Conservation (phyloP, 2,888 invertebrate genomes). For the Synanthedon tipuliformis region DNA sequence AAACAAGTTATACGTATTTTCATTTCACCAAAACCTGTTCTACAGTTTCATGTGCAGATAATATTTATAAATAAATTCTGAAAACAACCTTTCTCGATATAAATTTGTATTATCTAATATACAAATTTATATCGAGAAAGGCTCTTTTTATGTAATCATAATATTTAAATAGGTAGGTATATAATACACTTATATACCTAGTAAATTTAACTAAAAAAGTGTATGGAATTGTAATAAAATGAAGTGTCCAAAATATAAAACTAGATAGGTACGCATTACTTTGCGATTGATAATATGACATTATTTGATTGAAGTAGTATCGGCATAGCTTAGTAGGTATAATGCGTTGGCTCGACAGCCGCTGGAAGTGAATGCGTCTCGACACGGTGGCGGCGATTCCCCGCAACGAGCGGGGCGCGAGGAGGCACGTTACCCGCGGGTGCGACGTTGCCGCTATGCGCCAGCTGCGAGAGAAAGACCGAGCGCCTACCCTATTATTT, state of each 20-base stretch:
- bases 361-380: slow-evolving; percentile 41
- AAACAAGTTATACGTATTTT: slow-evolving; percentile 65
- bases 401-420: slow-evolving; percentile 25
- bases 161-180: too few relatives aligned
- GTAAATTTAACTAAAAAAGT: too few relatives aligned
- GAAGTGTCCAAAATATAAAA: background rate
- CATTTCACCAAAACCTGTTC: slow-evolving; percentile 18
- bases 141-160: too few relatives aligned
- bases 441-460: slow-evolving; percentile 63
- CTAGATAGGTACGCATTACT: slow-evolving; percentile 5
- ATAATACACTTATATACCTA: too few relatives aligned
- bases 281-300: background rate
- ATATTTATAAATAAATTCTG: too few relatives aligned
- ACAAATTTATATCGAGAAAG: too few relatives aligned
- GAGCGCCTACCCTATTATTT: slow-evolving; percentile 70
- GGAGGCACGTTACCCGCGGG: slow-evolving; percentile 34
- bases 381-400: slow-evolving; percentile 32
- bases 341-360: slow-evolving; percentile 28
- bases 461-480: slow-evolving; percentile 69
- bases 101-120: too few relatives aligned
- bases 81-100: too few relatives aligned
- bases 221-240: background rate
- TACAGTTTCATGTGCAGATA: background rate
- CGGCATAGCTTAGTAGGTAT: slow-evolving; percentile 39
- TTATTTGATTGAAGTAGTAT: background rate